A percentile compares a stretch with the other conserved stretches of the same genome.
These are phyloP conservation scores for Pyrgus malvae DNA, from an alignment of 2,888 invertebrate species.

Conservation along the genomic window DNA sequence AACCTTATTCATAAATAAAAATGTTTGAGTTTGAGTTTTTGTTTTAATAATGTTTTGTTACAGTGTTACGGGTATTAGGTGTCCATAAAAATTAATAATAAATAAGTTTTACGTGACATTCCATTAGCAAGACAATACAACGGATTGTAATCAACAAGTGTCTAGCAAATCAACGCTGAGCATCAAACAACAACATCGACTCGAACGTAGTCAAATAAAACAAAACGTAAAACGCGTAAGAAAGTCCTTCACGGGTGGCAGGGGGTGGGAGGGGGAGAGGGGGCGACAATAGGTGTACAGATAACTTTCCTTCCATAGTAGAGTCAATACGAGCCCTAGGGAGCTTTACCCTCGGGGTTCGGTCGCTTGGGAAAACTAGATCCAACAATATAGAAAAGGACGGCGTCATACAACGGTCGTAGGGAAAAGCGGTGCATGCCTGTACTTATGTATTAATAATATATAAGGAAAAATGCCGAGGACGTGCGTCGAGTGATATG, in stretches of 20 bases:
- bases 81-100: too few species aligned
- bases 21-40: too few species aligned
- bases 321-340: slow-evolving; percentile 81
- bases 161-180: slow-evolving; percentile 31
- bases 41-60: too few species aligned
- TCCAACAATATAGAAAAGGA: slow-evolving; percentile 81
- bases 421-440: slow-evolving; percentile 63
- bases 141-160: slow-evolving; percentile 36
- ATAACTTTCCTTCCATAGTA: slow-evolving; percentile 81
- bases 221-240: slow-evolving; percentile 80
- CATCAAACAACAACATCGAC: slow-evolving; percentile 27
- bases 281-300: slow-evolving; percentile 80
- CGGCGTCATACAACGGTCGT: slow-evolving; percentile 50
- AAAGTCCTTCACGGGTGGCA: slow-evolving; percentile 63
- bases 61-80: too few species aligned
- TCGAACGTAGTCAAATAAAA: slow-evolving; percentile 52
- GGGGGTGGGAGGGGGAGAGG: slow-evolving; percentile 52
- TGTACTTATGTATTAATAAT: slow-evolving; percentile 81
- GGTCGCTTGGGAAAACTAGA: slow-evolving; percentile 82
- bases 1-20: too few species aligned
- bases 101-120: not conserved
- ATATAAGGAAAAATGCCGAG: slow-evolving; percentile 81
- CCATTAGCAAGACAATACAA: slow-evolving; percentile 5
- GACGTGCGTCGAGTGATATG: slow-evolving; percentile 79
- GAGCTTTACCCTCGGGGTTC: slow-evolving; percentile 80